These are phyloP conservation scores for Myotis lucifugus DNA, from an alignment of 2,113 vertebrate species.

Conservation along the genomic window DNA sequence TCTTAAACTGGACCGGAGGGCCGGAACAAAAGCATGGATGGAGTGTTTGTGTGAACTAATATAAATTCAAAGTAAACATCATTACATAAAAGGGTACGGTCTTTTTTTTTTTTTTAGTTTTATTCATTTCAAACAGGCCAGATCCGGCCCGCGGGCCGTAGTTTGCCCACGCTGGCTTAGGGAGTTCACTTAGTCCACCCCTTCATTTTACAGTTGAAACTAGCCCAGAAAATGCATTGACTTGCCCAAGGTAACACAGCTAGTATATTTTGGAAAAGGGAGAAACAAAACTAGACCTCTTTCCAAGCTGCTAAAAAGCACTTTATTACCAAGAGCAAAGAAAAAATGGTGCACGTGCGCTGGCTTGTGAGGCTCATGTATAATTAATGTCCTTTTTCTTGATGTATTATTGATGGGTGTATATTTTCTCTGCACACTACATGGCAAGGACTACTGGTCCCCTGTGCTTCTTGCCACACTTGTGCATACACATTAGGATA, in stretches of 20 bases:
- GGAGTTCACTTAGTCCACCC: not conserved
- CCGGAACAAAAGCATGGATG: no score
- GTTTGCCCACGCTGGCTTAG: no score
- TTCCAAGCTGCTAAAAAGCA: not conserved
- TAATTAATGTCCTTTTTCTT: not conserved
- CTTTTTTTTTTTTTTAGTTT: no score
- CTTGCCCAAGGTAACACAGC: not conserved
- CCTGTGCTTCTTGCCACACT: not conserved
- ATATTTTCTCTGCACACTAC: not conserved
- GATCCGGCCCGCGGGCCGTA: no score
- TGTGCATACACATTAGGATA: not conserved
- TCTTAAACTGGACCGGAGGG: no score
- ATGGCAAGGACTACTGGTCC: not conserved
- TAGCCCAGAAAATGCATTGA: not conserved
- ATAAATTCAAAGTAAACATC: no score
- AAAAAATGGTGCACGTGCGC: not conserved
- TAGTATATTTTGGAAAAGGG: not conserved
- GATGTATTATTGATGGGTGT: not conserved
- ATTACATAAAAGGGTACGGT: no score
- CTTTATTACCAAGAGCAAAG: not conserved
- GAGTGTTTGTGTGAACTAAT: no score
- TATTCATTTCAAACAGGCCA: no score
- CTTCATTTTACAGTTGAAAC: not conserved
- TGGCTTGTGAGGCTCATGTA: not conserved
- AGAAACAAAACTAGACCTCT: not conserved